Conservation (phyloP, 2,888 invertebrate species). For the Lymantria monacha region DNA sequence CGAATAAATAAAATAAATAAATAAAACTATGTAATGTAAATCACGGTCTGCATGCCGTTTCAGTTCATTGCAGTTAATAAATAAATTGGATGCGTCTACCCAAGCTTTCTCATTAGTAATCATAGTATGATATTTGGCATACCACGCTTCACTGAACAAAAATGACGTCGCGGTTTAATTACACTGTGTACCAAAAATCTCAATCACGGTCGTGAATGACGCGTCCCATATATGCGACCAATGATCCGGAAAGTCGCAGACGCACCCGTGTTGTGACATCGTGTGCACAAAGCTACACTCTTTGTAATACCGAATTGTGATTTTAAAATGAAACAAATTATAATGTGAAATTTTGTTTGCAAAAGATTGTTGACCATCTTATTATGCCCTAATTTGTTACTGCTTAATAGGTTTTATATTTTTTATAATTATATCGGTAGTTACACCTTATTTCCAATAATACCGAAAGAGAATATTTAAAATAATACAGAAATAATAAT, state of each 20-base stretch:
- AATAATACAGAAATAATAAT: no score
- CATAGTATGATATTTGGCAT: slow-evolving; percentile 9
- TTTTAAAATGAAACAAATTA: not conserved
- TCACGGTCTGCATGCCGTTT: not conserved
- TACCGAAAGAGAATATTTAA: no score
- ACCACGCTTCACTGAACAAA: slow-evolving; percentile 26
- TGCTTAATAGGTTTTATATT: no score
- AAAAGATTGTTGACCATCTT: no score
- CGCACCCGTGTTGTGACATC: slow-evolving; percentile 54
- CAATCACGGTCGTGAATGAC: slow-evolving; percentile 51
- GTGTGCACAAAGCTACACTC: slow-evolving; percentile 44
- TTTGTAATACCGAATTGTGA: slow-evolving; percentile 38
- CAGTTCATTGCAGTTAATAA: not conserved
- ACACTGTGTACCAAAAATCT: slow-evolving; percentile 36
- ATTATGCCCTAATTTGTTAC: no score
- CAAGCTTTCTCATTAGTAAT: slow-evolving; percentile 1
- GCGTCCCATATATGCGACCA: slow-evolving; percentile 52
- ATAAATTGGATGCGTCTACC: not conserved
- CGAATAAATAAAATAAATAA: no score
- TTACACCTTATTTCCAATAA: no score
- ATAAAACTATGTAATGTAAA: no score
- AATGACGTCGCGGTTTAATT: slow-evolving; percentile 31
- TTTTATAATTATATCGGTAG: no score
- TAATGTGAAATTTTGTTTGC: no score
- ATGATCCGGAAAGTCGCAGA: slow-evolving; percentile 60